Base-by-base conservation (phyloP, 1,140 invertebrate species). In the Brachionus koreanus region DNA sequence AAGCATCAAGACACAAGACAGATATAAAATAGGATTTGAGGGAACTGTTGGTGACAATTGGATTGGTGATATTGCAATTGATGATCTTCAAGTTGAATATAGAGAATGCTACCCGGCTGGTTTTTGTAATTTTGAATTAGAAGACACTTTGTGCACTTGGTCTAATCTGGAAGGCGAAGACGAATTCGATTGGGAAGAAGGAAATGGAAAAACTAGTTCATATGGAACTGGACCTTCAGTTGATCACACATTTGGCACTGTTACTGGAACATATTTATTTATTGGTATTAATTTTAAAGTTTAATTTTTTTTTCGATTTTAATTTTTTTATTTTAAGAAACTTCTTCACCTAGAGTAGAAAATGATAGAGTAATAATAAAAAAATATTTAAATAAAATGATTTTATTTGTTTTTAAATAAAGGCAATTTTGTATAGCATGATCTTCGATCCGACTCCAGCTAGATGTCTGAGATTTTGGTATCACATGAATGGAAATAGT, bases 211-310 rank as follows among this genome's bases (percentile, higher is more conserved):
- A 6, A 86, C 86, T 16, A 12, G 72, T 7, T 86, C 84, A 52
- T 19, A 25, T 2, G 84, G 84, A 23, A 86, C 87, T 19, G 87
- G 87, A 19, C 87, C 87, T 0, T 90, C 90, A 5, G 90, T 89
- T 85, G 93, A 94, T 85, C 93, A 90, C 81, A 89, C 89, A 23
- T 85, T 84, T 63, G 85, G 82, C 63, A 83, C 61, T 46, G 52
- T 83, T 2, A 83, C 81, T 85, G 89, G 89, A 49, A 86, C 85
- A 75, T 88, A 87, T 83, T 84, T 87, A 85, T 74, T 74, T 16
- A 74, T 74, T 16, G 63, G 63, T 65, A 65, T 13, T 46, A 46
- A 12, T 46, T 33, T 33, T 35, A 33, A 6, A 65, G 29, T 5
- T 33, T 29, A 12, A 65, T 5, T n/a, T 65, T 1, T 33, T 37